Percentiles rank a stretch among this genome's conserved stretches.
Evolutionary conservation across 2,888 invertebrate genomes (phyloP).

Genomic region (Acrocyrtus sp.): DNA sequence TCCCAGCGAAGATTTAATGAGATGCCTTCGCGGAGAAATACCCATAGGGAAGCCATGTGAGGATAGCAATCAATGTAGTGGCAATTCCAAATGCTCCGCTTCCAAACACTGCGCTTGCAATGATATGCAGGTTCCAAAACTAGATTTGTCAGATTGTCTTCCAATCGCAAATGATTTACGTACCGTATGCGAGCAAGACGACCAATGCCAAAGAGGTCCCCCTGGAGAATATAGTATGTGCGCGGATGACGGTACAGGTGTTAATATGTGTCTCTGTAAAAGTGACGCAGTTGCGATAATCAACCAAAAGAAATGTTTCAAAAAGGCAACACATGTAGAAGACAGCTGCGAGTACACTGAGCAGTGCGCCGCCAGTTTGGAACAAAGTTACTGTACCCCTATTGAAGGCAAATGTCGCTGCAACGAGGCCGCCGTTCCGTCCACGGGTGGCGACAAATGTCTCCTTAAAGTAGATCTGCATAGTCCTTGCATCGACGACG

Average conservation of each 20-base stretch:
- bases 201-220: not conserved
- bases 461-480: too few species aligned
- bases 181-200: not conserved
- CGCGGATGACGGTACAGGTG: not conserved
- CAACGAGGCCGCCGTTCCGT: not conserved
- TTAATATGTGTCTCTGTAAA: not conserved
- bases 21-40: not conserved
- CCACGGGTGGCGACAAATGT: too few species aligned
- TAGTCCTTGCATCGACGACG: too few species aligned
- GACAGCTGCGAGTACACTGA: not conserved
- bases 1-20: not conserved
- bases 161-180: not conserved
- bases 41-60: not conserved
- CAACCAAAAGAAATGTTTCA: not conserved
- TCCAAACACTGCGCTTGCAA: not conserved
- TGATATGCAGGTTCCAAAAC: not conserved
- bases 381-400: too few species aligned
- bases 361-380: not conserved
- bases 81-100: not conserved
- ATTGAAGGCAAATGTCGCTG: not conserved
- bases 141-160: not conserved
- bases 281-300: not conserved
- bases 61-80: not conserved
- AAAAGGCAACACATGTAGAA: not conserved
- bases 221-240: not conserved